Evolutionary conservation across 2,888 invertebrate genomes (phyloP), one percentile per base, ranked within the genome.

Genomic region (Drosophila mulleri): DNA sequence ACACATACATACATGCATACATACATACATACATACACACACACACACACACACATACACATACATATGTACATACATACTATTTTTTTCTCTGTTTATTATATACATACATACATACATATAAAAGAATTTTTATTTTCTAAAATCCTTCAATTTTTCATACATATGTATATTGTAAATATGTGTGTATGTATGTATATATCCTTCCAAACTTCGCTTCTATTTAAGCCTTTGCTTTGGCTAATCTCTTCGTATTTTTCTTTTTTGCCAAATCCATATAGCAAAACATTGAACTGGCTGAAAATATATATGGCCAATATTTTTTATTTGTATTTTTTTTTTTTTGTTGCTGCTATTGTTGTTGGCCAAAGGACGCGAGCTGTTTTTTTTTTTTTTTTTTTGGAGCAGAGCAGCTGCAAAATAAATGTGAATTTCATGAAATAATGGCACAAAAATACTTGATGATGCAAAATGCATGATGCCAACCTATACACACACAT

Each of bases 371-470:
- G 52, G 29, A 26, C 26, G 56, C 54, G 69, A 50, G 50, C 32
- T n/a, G n/a, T n/a, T n/a, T n/a, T n/a, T n/a, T n/a, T n/a, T n/a
- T n/a, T n/a, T n/a, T n/a, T 23, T 50, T 35, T 69, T 79, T 75
- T 68, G 63, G 68, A 70, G 44, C 64, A 32, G 67, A 83, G 66
- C 75, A 83, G 73, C 82, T 84, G 84, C 68, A 83, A 75, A 88
- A 88, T 80, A 89, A 89, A 86, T 86, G 89, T 67, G 78, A 78
- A 80, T 80, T 89, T 80, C 80, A 82, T 82, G 78, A 82, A 78
- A 86, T 84, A 87, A 89, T 83, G 75, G 88, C 68, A 78, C 76
- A 75, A 83, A 89, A 87, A 87, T 89, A 75, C 76, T 81, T 83
- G 78, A 75, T 78, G 79, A 86, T 81, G 82, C 75, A 81, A 80